Conservation (phyloP, 2,888 invertebrate species). For the Scaeva pyrastri region DNA sequence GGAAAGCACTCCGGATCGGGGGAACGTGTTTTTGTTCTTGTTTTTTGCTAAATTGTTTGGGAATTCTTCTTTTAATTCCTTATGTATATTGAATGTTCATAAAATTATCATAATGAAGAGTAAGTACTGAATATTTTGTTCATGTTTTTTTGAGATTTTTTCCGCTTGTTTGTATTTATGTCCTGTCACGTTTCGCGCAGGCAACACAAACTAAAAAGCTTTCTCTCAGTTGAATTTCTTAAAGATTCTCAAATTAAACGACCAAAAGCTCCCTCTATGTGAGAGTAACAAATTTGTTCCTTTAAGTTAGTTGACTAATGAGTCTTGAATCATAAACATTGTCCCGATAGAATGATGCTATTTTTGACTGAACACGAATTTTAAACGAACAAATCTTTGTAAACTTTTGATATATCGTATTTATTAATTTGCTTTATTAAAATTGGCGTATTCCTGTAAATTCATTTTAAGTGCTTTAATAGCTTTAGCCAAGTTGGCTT, state of each 20-base stretch:
- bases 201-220: not conserved
- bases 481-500: no score
- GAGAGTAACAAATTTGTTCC: no score
- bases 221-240: constrained; percentile 1
- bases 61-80: not conserved
- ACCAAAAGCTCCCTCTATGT: not conserved
- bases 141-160: not conserved
- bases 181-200: constrained; percentile 1
- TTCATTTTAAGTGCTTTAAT: no score
- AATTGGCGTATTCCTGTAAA: no score
- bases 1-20: not conserved
- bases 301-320: not conserved
- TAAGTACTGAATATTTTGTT: not conserved
- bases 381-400: not conserved
- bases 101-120: constrained; percentile 14
- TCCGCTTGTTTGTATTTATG: not conserved
- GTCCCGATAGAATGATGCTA: not conserved
- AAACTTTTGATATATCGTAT: not conserved
- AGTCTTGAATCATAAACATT: not conserved
- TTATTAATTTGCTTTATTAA: not conserved
- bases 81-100: not conserved
- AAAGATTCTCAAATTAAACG: not conserved
- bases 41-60: not conserved
- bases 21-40: not conserved
- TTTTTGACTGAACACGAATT: not conserved